A percentile compares a stretch with the other conserved stretches of the same genome.
These are phyloP conservation scores for Sinocyclocheilus rhinocerous DNA, from an alignment of 2,113 vertebrate genomes.

Conservation along the genomic window DNA sequence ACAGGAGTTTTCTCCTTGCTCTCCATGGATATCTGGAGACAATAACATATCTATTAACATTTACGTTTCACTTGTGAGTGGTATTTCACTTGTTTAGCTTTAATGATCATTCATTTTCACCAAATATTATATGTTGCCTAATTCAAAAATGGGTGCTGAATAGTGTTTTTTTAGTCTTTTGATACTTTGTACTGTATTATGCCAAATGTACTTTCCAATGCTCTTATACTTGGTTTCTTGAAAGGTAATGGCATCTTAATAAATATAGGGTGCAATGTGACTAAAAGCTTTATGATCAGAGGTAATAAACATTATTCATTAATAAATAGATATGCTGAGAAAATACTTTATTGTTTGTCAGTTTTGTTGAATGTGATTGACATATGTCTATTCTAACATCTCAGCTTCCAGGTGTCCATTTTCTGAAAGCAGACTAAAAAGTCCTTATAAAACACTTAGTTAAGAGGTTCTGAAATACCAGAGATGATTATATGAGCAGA, in stretches of 20 bases:
- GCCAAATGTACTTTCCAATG: neutral
- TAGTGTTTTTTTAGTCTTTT: neutral
- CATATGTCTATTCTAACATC: neutral
- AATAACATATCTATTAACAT: neutral
- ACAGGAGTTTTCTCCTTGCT: neutral
- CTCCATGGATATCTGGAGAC: neutral
- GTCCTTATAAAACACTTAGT: neutral
- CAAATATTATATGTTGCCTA: neutral
- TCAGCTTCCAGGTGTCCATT: neutral
- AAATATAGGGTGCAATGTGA: neutral
- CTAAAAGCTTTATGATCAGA: neutral
- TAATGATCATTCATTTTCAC: too few species aligned
- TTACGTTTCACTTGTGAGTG: neutral
- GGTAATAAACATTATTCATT: neutral
- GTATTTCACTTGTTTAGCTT: neutral
- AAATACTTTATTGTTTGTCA: neutral
- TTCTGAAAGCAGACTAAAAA: neutral
- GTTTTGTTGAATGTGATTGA: neutral
- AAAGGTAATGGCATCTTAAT: neutral
- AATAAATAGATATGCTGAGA: neutral
- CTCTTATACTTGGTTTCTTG: neutral
- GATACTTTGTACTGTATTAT: neutral
- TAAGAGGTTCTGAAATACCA: slow-evolving; percentile 2
- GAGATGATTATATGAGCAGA: slow-evolving; percentile 4
- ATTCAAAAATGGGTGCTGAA: neutral